Percentiles rank a stretch among this genome's conserved stretches.
Conservation (phyloP, 2,113 vertebrate genomes). For the Lepus americanus region DNA sequence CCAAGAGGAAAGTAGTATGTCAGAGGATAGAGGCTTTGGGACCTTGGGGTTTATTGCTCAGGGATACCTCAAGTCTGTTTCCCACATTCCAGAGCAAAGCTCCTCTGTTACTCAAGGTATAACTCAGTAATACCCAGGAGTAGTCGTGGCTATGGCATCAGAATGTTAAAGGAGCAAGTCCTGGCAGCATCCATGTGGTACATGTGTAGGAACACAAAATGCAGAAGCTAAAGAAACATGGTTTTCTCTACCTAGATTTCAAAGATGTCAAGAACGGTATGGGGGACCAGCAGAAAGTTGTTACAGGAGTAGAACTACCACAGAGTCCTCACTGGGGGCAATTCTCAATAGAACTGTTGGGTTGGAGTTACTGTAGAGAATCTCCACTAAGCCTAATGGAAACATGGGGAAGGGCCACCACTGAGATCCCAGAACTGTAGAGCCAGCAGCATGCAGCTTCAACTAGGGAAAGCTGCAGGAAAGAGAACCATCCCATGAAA, state of each 20-base stretch:
- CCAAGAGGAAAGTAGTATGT: neutral
- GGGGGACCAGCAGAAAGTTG: neutral
- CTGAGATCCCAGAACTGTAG: neutral
- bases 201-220: neutral
- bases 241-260: neutral
- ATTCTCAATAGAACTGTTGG: neutral
- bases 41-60: neutral
- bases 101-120: neutral
- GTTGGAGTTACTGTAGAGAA: neutral
- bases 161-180: neutral
- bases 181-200: neutral
- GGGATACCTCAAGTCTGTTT: neutral
- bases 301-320: neutral
- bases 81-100: neutral
- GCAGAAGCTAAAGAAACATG: accelerated
- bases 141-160: neutral
- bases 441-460: accelerated
- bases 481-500: neutral
- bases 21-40: neutral
- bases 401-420: neutral
- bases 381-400: too few species aligned
- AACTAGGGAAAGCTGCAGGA: neutral
- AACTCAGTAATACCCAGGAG: neutral
- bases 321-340: neutral
- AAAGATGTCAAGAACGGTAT: neutral